Evolutionary conservation across 2,113 vertebrate genomes (phyloP).

Genomic region (Rostratula benghalensis): DNA sequence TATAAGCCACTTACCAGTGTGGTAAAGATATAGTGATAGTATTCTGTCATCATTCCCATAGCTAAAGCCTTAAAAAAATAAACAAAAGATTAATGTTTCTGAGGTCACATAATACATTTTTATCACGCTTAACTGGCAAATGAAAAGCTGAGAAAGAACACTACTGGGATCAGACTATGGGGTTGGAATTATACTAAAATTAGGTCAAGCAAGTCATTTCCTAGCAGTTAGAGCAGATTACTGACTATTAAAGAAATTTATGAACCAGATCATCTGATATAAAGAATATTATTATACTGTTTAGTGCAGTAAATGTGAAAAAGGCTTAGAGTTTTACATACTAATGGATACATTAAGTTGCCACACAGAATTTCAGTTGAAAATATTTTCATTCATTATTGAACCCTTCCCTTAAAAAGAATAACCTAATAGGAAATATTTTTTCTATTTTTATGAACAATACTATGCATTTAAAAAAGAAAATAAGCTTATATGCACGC

Average conservation of each 20-base stretch:
- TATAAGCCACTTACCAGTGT: conserved; percentile 89
- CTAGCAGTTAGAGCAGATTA: conserved; percentile 65
- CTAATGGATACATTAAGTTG: conserved; percentile 50
- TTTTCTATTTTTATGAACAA: not conserved
- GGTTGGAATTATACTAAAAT: conserved; percentile 49
- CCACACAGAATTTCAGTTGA: conserved; percentile 29
- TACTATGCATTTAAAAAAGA: not conserved
- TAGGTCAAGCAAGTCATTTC: conserved; percentile 62
- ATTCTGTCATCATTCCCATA: conserved; percentile 99
- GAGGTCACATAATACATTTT: conserved; percentile 17
- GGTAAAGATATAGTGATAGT: conserved; percentile 99
- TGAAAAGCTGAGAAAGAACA: conserved; percentile 18
- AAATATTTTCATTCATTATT: conserved; percentile 37
- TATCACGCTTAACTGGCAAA: conserved; percentile 19
- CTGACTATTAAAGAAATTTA: conserved; percentile 67
- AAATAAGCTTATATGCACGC: fast-evolving
- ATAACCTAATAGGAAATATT: not conserved
- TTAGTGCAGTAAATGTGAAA: conserved; percentile 51
- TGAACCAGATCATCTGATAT: conserved; percentile 61
- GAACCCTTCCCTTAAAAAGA: not conserved
- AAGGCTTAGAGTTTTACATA: conserved; percentile 46
- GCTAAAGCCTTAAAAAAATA: conserved; percentile 87
- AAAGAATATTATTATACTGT: conserved; percentile 61
- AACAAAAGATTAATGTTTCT: conserved; percentile 66
- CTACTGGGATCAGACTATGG: conserved; percentile 1